Percentiles rank a stretch among this genome's conserved stretches.
Conservation (phyloP, 2,113 vertebrate genomes). For the Perognathus longimembris region DNA sequence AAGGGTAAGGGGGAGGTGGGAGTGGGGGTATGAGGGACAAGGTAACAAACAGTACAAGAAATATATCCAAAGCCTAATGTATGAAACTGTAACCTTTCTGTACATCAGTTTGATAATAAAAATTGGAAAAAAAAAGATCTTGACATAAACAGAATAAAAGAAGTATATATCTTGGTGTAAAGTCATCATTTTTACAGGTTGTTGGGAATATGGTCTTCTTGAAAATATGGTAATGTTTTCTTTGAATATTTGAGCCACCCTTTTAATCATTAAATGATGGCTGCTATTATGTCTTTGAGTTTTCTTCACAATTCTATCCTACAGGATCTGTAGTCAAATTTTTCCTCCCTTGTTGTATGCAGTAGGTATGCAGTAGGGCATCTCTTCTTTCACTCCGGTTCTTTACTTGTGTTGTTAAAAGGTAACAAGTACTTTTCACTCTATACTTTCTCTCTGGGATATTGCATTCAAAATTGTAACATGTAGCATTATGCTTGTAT, state of each 20-base stretch:
- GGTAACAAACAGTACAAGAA: too few species aligned
- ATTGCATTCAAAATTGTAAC: not conserved
- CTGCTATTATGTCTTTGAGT: not conserved
- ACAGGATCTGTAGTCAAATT: not conserved
- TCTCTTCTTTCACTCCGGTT: not conserved
- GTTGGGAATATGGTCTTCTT: not conserved
- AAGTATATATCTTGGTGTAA: too few species aligned
- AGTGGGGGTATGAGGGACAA: too few species aligned
- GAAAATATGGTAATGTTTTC: not conserved
- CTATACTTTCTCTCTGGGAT: not conserved
- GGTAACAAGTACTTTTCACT: not conserved
- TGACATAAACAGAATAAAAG: too few species aligned
- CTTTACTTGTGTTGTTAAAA: not conserved
- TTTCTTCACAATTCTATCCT: not conserved
- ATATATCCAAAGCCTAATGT: too few species aligned
- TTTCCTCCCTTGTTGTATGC: not conserved
- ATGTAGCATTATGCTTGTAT: too few species aligned
- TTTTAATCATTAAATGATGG: not conserved
- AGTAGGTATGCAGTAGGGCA: too few species aligned
- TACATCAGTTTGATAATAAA: too few species aligned
- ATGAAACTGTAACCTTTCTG: too few species aligned
- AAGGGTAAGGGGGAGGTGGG: too few species aligned
- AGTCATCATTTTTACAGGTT: too few species aligned
- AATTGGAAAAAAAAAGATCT: too few species aligned
- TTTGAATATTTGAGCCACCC: not conserved